A percentile compares a stretch with the other conserved stretches of the same genome.
phyloP scores from a whole-genome alignment of 2,888 invertebrate species.

The Zygogramma bicolorata region DNA sequence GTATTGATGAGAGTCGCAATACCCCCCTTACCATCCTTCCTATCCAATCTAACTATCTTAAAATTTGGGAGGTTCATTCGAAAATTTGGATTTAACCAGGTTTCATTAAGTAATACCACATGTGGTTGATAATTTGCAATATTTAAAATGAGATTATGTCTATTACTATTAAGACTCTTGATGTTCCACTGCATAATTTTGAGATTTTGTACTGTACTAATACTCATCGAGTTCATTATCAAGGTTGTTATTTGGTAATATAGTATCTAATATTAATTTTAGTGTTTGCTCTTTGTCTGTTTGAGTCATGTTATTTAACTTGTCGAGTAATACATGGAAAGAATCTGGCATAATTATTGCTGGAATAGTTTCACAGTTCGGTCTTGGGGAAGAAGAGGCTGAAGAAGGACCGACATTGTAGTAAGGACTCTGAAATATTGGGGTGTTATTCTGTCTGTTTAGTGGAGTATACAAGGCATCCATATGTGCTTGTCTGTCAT shows the following conservation, averaged over 20 bases:
- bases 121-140: not conserved
- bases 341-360: too few relatives aligned
- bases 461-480: too few relatives aligned
- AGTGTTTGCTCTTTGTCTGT: not conserved
- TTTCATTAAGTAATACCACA: not conserved
- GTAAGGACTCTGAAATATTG: too few relatives aligned
- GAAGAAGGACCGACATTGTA: too few relatives aligned
- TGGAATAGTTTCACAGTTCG: too few relatives aligned
- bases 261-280: not conserved
- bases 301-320: not conserved
- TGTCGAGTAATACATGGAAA: too few relatives aligned
- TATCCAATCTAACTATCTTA: not conserved
- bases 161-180: not conserved
- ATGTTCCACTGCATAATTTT: conserved; percentile 1
- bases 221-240: not conserved
- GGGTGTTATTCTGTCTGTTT: too few relatives aligned
- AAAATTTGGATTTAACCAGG: not conserved
- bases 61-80: not conserved
- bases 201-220: not conserved
- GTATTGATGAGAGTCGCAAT: not conserved
- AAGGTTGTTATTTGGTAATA: not conserved
- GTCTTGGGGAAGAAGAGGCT: too few relatives aligned
- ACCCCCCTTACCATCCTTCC: not conserved
- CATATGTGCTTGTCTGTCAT: too few relatives aligned
- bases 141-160: not conserved